Conservation (phyloP, 2,113 vertebrate genomes). For the Maccullochella peelii region DNA sequence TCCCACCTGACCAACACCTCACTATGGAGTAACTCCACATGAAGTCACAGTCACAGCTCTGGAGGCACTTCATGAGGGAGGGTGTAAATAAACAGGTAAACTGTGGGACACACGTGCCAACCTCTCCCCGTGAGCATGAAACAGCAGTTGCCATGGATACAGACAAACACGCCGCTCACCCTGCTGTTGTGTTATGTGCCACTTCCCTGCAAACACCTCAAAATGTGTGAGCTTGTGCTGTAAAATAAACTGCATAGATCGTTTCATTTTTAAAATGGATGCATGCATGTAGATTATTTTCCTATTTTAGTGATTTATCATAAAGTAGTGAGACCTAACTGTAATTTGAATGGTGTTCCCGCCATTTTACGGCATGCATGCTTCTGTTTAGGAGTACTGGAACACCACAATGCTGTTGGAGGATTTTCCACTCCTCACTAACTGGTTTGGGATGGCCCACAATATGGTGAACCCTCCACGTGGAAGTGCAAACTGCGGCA, state of each 20-base stretch:
- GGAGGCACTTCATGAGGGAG: neutral
- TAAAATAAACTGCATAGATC: neutral
- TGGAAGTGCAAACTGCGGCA: neutral
- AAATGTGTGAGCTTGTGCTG: neutral
- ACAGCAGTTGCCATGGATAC: neutral
- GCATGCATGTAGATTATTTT: neutral
- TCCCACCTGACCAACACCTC: neutral
- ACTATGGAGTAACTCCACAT: neutral
- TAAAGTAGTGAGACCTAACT: neutral
- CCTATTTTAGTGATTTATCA: too few relatives aligned
- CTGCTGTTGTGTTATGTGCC: neutral
- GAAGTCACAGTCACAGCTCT: conserved; percentile 6
- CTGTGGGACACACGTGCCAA: neutral
- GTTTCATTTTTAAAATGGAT: neutral
- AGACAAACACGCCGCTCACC: neutral
- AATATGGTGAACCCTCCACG: neutral
- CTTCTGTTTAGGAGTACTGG: neutral
- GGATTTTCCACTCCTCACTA: neutral
- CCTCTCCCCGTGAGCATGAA: neutral
- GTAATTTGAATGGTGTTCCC: neutral
- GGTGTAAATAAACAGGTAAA: conserved; percentile 7
- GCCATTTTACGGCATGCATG: neutral
- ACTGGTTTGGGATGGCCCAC: neutral
- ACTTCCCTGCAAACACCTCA: neutral
- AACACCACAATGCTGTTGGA: neutral